Base-by-base conservation (phyloP, 1,140 invertebrate species). In the Leptoteleia sp. region DNA sequence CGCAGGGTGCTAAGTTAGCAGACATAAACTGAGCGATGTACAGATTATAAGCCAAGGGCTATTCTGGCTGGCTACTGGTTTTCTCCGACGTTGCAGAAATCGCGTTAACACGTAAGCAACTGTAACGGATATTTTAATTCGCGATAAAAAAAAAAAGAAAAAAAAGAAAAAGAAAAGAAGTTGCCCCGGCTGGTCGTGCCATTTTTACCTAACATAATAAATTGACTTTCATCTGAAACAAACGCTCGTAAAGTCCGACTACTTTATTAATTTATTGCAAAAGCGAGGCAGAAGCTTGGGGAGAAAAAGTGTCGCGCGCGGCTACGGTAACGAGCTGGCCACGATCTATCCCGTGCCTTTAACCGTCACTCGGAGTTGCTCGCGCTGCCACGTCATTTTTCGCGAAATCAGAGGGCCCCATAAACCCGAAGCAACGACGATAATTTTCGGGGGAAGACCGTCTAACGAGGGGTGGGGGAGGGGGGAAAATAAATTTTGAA, bases 1-100 rank as follows among this genome's bases (percentile, higher is more conserved):
- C 38, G 68, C 17, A 72, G 55, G 68, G 68, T 72, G 68, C 68
- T 61, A 72, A 72, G 45, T 54, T 72, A 35, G 29, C 68, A 54
- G 55, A 62, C 68, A 57, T 72, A 54, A 72, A 72, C 55, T 5
- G 64, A 68, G 64, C 50, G 55, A 72, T 61, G 47, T 72, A 13
- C 68, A 45, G 55, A 61, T 71, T 71, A 71, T 61, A 71, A 61
- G 67, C 67, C 67, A 37, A 59, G 42, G 67, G 65, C 65, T 59
- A 59, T 70, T 70, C 15, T 25, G 43, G 19, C 33, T 9, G 3
- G 65, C 65, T 70, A 70, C 65, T 70, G 65, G 65, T 70, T 59
- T 70, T 35, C 65, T 70, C 17, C n/a, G 42, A 11, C 33, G 40
- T 55, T 67, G 35, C 50, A 50, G 43, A 42, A 70, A 59, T 70